Percentiles rank a stretch among this genome's conserved stretches.
These are phyloP conservation scores for Callyntrura sp. DNA, from an alignment of 2,888 invertebrate genomes.

Conservation along the genomic window DNA sequence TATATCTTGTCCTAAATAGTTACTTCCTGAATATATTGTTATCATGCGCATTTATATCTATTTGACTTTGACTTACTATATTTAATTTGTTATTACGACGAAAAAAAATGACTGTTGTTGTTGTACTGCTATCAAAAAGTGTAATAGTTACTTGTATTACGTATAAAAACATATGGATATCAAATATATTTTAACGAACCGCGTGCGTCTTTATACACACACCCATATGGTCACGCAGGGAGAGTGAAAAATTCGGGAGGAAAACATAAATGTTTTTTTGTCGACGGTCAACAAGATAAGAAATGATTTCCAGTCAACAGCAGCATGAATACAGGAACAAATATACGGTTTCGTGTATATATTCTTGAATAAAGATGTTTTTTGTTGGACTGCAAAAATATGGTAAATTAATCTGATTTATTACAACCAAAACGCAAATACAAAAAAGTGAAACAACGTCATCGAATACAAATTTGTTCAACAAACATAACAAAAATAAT, in stretches of 20 bases:
- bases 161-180: neutral
- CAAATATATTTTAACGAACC: neutral
- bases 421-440: too few species aligned
- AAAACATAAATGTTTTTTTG: too few species aligned
- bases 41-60: neutral
- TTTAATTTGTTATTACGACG: neutral
- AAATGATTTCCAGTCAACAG: too few species aligned
- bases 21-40: neutral
- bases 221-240: neutral
- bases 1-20: neutral
- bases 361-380: neutral
- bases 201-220: neutral
- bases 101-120: constrained; percentile 25
- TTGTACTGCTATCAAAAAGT: neutral
- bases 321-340: neutral
- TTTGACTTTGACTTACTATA: neutral
- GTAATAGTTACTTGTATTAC: neutral
- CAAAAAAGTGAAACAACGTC: too few species aligned
- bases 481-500: too few species aligned
- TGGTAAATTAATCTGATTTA: constrained; percentile 1
- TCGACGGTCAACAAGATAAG: too few species aligned
- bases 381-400: neutral
- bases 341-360: neutral
- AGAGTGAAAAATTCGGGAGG: too few species aligned
- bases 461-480: too few species aligned